Evolutionary conservation across 2,113 vertebrate species (phyloP).

Genomic region (Anser cygnoides): DNA sequence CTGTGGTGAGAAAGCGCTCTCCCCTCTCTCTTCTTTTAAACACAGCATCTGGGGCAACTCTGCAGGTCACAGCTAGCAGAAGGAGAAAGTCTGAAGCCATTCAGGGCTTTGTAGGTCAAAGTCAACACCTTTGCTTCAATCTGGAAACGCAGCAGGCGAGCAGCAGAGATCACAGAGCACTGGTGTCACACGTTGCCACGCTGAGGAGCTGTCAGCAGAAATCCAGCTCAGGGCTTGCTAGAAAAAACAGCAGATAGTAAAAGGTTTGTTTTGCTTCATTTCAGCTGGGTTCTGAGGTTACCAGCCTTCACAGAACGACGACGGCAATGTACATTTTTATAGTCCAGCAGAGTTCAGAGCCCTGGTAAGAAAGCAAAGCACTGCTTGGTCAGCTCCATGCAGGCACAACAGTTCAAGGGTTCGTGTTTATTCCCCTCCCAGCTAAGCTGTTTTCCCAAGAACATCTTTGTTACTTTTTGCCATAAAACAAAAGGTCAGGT

Average conservation of each 20-base stretch:
- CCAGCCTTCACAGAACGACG: neutral
- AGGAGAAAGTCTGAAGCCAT: neutral
- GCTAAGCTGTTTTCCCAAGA: neutral
- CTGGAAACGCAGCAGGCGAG: slow-evolving; percentile 24
- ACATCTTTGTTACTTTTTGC: slow-evolving; percentile 54
- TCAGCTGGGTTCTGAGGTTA: slow-evolving; percentile 51
- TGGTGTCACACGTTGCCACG: neutral
- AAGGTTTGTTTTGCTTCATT: slow-evolving; percentile 49
- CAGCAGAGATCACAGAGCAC: slow-evolving; percentile 13
- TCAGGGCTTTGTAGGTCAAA: slow-evolving; percentile 26
- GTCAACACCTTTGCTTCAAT: neutral
- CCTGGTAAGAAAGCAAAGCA: slow-evolving; percentile 28
- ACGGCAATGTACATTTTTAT: slow-evolving; percentile 20
- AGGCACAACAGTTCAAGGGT: slow-evolving; percentile 46
- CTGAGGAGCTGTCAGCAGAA: slow-evolving; percentile 49
- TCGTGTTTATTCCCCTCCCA: slow-evolving; percentile 36
- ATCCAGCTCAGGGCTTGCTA: neutral
- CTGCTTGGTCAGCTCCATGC: slow-evolving; percentile 12
- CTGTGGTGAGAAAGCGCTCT: neutral
- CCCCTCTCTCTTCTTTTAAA: neutral
- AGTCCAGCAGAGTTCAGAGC: slow-evolving; percentile 47
- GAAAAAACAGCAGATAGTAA: slow-evolving; percentile 21
- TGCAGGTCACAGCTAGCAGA: neutral
- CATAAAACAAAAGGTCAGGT: slow-evolving; percentile 57
- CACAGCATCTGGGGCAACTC: neutral